Evolutionary conservation across 2,797 vertebrate species (phyloP).

Genomic region (Pseudotriccus pelzelni): DNA sequence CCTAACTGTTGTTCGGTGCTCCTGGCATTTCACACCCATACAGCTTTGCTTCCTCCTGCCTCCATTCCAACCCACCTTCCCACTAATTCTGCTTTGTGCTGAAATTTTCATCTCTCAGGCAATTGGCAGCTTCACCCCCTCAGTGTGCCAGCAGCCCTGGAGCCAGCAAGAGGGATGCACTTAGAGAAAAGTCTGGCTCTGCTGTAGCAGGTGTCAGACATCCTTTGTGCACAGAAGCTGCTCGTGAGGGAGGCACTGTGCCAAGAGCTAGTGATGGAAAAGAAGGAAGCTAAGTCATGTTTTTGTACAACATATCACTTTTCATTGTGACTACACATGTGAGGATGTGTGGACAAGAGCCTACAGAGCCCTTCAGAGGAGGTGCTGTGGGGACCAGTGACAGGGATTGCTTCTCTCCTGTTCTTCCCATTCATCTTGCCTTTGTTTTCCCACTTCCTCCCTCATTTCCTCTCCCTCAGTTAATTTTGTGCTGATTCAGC

Average conservation of each 20-base stretch:
- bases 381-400: background rate
- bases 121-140: background rate
- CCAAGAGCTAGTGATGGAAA: background rate
- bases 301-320: background rate
- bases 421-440: background rate
- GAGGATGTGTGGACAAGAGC: fast-evolving
- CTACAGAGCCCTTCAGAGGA: background rate
- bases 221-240: background rate
- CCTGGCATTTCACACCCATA: background rate
- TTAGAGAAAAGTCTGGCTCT: background rate
- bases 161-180: fast-evolving
- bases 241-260: background rate
- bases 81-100: background rate
- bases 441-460: background rate
- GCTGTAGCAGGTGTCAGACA: background rate
- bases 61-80: background rate
- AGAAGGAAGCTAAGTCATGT: background rate
- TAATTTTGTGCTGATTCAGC: background rate
- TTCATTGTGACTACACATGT: background rate
- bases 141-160: background rate
- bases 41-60: background rate
- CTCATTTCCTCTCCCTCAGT: background rate
- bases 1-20: background rate
- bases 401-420: background rate
- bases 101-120: background rate